Evolutionary conservation across 1,140 invertebrate species (phyloP).

Genomic region (Ceratosolen fusciceps): DNA sequence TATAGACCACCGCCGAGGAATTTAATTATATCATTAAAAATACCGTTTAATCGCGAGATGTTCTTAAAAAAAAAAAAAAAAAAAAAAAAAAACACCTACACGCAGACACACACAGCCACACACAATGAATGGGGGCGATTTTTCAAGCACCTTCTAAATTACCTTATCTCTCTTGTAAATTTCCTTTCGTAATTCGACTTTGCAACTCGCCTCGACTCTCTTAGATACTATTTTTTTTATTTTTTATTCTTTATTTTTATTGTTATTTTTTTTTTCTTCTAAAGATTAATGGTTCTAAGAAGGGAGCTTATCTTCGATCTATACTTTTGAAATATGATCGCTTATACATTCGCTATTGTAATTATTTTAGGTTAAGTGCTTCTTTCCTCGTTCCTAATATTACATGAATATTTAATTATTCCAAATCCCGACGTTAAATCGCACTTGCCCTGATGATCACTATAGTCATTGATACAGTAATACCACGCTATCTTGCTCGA

Average conservation of each 20-base stretch:
- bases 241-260: too few relatives aligned
- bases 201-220: not conserved
- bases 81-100: too few relatives aligned
- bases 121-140: not conserved
- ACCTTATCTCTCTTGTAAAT: not conserved
- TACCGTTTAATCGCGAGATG: not conserved
- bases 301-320: not conserved
- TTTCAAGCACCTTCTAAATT: not conserved
- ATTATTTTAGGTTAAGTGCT: too few relatives aligned
- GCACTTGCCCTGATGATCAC: too few relatives aligned
- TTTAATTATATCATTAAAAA: not conserved
- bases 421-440: too few relatives aligned
- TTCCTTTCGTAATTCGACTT: not conserved
- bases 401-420: too few relatives aligned
- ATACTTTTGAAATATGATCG: not conserved
- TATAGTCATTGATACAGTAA: too few relatives aligned
- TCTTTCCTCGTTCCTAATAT: too few relatives aligned
- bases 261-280: not conserved
- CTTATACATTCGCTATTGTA: too few relatives aligned
- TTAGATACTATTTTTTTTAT: not conserved
- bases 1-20: too few relatives aligned
- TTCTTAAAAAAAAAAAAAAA: too few relatives aligned
- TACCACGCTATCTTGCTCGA: too few relatives aligned
- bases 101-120: not conserved
- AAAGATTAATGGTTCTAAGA: not conserved